Evolutionary conservation across 2,113 vertebrate species (phyloP), one percentile per base, ranked within the genome.

Genomic region (Hypocryptadius cinnamomeus): DNA sequence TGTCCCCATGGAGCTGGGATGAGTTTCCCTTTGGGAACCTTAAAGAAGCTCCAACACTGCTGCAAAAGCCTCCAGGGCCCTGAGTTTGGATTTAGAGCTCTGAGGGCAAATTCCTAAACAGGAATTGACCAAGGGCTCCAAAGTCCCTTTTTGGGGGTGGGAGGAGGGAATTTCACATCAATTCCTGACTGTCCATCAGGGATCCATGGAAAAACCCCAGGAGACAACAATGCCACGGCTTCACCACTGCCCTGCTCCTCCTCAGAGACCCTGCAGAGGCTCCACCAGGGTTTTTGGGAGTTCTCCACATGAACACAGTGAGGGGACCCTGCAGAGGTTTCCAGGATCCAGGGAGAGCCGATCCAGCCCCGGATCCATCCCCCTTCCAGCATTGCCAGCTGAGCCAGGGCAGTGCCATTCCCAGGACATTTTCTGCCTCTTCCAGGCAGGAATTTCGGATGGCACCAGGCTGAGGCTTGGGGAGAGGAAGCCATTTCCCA

Each of bases 161-260:
- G n/a, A 47, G 31, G 45, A 18, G 44, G 15, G 54, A 35, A n/a
- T 50, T 54, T 19, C 61, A 3, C 48, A 25, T 4, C 44, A 30
- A 5, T 6, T 47, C 42, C 69, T 16, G 23, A 5, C 11, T 0
- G 0, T 44, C 60, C 6, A 0, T 3, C 25, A 44, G 57, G 3
- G 10, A 50, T 6, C 5, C n/a, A 3, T 0, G 4, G 57, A 63
- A 40, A n/a, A 33, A 9, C 8, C 9, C 28, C 70, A 35, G 21
- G n/a, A 27, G 30, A 19, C 60, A 6, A 1, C 3, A 3, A 6
- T 1, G 2, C 5, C 31, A 27, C 1, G 0, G 24, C 24, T 31
- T 25, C 40, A 7, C 13, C 33, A 0, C 35, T 2, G 12, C 42
- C 31, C 44, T 1, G 16, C 35, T 31, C 54, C 14, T 54, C 77